These are phyloP conservation scores for Podabrus alpinus DNA, from an alignment of 2,888 invertebrate genomes.

Conservation along the genomic window DNA sequence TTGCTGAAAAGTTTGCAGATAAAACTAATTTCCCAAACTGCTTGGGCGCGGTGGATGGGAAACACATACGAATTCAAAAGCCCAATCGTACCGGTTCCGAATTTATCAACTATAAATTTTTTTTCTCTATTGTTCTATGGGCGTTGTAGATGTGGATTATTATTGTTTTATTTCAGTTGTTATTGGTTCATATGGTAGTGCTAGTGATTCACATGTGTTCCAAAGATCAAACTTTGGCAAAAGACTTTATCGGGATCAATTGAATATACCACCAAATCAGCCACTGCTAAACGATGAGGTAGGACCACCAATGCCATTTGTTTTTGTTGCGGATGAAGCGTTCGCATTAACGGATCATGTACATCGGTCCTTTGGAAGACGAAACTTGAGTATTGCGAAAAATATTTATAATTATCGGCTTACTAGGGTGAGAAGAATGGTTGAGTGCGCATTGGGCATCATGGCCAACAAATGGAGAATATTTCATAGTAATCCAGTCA, in stretches of 20 bases:
- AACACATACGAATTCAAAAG: constrained; percentile 2
- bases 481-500: no score
- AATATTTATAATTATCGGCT: neutral
- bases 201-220: neutral
- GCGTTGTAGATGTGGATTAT: neutral
- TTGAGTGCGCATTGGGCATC: constrained; percentile 10
- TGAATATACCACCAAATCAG: neutral
- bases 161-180: neutral
- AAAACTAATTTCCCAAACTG: constrained; percentile 32
- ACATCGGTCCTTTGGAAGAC: neutral
- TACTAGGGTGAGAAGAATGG: neutral
- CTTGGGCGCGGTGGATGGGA: no score
- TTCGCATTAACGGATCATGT: neutral
- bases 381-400: neutral
- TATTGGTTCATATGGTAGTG: neutral
- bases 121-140: constrained; percentile 4
- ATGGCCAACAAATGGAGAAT: constrained; percentile 17
- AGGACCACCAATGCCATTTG: neutral
- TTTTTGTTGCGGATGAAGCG: neutral
- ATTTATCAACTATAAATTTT: constrained; percentile 13
- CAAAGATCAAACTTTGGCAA: neutral
- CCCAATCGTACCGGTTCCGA: constrained; percentile 7
- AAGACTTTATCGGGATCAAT: neutral
- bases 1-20: constrained; percentile 26
- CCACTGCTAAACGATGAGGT: neutral